Percentiles rank a stretch among this genome's conserved stretches.
These are phyloP conservation scores for Tribolium freemani DNA, from an alignment of 2,888 invertebrate species.

Conservation along the genomic window DNA sequence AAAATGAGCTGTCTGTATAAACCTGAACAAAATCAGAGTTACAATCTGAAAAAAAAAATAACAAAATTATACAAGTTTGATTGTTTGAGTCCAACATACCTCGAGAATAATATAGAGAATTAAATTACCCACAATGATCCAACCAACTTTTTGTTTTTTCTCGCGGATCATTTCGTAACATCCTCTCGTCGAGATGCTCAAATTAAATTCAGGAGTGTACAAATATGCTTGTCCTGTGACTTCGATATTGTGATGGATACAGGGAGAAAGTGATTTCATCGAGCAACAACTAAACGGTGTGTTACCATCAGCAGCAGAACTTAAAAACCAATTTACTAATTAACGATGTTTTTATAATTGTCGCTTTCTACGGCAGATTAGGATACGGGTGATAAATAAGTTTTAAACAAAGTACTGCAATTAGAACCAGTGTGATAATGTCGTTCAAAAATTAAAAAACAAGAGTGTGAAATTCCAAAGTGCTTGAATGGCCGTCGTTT, in stretches of 20 bases:
- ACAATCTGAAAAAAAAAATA: conserved; percentile 1
- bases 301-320: conserved; percentile 64
- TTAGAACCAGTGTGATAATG: neutral
- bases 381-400: neutral
- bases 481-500: no score
- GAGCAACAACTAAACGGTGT: conserved; percentile 78
- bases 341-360: neutral
- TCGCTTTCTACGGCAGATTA: neutral
- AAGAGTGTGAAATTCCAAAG: conserved; percentile 21
- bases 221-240: conserved; percentile 71
- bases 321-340: neutral
- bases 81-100: conserved; percentile 41
- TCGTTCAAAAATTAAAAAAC: neutral
- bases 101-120: conserved; percentile 56
- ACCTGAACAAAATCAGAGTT: conserved; percentile 48
- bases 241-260: conserved; percentile 74
- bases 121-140: conserved; percentile 61
- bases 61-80: neutral
- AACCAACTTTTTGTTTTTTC: conserved; percentile 60
- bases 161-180: conserved; percentile 60
- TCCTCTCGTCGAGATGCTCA: conserved; percentile 64
- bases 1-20: conserved; percentile 64
- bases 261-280: conserved; percentile 71
- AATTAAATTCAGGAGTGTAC: conserved; percentile 69
- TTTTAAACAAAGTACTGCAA: neutral